These are phyloP conservation scores for Theocolax elegans DNA, from an alignment of 1,140 invertebrate species.

Conservation along the genomic window DNA sequence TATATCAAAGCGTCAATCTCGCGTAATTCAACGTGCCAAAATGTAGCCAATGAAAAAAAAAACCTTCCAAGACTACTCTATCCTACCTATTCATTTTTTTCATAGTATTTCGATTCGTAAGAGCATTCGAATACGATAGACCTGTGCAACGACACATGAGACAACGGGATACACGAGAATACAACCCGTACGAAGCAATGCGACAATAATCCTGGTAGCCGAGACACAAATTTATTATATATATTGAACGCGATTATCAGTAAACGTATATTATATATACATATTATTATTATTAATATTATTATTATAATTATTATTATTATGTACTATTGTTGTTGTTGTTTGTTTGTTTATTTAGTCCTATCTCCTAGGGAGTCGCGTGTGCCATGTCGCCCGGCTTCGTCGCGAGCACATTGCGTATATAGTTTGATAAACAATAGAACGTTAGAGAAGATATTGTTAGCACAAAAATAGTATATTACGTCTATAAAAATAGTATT, in stretches of 20 bases:
- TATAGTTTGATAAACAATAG: no score
- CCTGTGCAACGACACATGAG: no score
- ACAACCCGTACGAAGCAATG: no score
- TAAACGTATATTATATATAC: conserved; percentile 35
- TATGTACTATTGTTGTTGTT: conserved; percentile 62
- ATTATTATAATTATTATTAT: conserved; percentile 34
- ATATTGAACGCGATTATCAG: conserved; percentile 14
- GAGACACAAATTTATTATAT: conserved; percentile 30
- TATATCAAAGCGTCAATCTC: conserved; percentile 39
- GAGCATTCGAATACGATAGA: not conserved
- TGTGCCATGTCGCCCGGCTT: conserved; percentile 61
- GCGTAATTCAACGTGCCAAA: conserved; percentile 62
- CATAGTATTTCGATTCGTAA: not conserved
- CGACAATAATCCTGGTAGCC: conserved; percentile 10
- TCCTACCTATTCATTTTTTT: not conserved
- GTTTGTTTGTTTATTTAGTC: conserved; percentile 65
- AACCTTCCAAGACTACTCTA: conserved; percentile 29
- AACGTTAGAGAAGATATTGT: not conserved
- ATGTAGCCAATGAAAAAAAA: conserved; percentile 54
- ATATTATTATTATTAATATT: conserved; percentile 37
- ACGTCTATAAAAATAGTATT: no score
- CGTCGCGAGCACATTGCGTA: conserved; percentile 41
- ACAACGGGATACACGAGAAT: no score
- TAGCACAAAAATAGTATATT: no score
- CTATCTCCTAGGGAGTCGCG: conserved; percentile 53